Evolutionary conservation across 64 coral and sea anemone genomes (phyloP).

Genomic region (Montipora cactus): DNA sequence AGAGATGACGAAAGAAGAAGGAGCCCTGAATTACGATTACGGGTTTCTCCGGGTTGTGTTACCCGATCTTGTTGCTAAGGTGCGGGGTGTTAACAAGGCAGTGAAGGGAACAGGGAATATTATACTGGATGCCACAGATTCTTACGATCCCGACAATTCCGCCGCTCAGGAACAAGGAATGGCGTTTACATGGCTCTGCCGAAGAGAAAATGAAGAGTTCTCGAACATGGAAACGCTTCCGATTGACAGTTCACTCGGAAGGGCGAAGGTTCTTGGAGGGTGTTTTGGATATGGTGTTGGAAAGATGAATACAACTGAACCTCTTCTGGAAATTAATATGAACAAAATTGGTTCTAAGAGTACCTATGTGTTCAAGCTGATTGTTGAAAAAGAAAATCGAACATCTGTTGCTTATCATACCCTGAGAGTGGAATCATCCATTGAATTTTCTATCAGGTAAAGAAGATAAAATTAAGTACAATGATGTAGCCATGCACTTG

Average conservation of each 20-base stretch:
- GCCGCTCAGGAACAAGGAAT: constrained; percentile 40
- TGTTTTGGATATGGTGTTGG: constrained; percentile 91
- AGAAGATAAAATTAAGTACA: too few relatives aligned
- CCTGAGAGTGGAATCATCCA: constrained; percentile 72
- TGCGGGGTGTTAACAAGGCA: constrained; percentile 39
- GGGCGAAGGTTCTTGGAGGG: constrained; percentile 67
- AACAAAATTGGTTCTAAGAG: constrained; percentile 48
- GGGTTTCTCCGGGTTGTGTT: constrained; percentile 69
- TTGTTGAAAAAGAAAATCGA: constrained; percentile 62
- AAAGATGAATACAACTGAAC: constrained; percentile 56
- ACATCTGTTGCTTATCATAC: constrained; percentile 43
- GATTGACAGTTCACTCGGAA: constrained; percentile 32
- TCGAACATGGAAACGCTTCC: constrained; percentile 54
- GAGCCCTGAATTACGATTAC: constrained; percentile 70
- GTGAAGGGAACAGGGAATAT: constrained; percentile 75
- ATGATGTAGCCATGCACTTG: too few relatives aligned
- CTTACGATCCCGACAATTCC: constrained; percentile 72
- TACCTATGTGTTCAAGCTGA: constrained; percentile 70
- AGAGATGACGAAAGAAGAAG: constrained; percentile 83
- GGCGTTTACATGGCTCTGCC: constrained; percentile 80
- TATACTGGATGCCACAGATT: constrained; percentile 62
- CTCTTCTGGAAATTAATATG: constrained; percentile 37
- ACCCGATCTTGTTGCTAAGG: constrained; percentile 69
- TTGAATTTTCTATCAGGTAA: constrained; percentile 81
- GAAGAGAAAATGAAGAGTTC: constrained; percentile 64